Evolutionary conservation across 1,140 invertebrate species (phyloP).

Genomic region (Eulimnadia texana): DNA sequence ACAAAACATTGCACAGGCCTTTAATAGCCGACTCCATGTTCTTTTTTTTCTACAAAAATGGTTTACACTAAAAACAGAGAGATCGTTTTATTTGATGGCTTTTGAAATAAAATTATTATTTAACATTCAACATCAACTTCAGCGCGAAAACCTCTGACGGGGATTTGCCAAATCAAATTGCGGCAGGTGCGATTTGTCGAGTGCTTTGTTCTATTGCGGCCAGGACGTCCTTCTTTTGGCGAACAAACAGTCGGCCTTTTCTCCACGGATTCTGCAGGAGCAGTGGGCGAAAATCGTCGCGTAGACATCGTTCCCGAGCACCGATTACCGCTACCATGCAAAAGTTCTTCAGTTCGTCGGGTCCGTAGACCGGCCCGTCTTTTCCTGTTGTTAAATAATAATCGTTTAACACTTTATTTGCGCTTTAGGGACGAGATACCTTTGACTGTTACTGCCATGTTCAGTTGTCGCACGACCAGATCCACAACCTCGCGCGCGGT

Average conservation of each 20-base stretch:
- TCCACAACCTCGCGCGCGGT: constrained; percentile 86
- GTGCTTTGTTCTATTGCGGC: constrained; percentile 62
- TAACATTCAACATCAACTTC: no score
- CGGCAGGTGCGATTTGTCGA: constrained; percentile 25
- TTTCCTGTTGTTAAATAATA: constrained; percentile 32
- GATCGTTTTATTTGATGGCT: no score
- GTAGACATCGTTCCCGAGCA: constrained; percentile 71
- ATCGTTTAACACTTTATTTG: background rate
- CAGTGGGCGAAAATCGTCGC: constrained; percentile 83
- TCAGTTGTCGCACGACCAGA: constrained; percentile 81
- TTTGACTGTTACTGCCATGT: constrained; percentile 77
- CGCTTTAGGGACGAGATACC: constrained; percentile 22
- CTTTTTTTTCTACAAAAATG: no score
- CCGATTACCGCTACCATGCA: constrained; percentile 89
- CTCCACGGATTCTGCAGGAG: constrained; percentile 90
- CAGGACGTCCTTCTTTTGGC: constrained; percentile 72
- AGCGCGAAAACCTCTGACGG: no score
- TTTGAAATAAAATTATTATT: no score
- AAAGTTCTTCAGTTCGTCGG: constrained; percentile 50
- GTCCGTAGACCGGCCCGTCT: constrained; percentile 65
- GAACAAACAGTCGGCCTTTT: constrained; percentile 76
- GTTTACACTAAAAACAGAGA: no score
- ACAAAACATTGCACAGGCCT: no score
- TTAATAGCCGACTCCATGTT: no score
- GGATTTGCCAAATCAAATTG: no score